Evolutionary conservation across 2,888 invertebrate species (phyloP).

Genomic region (Ophion slaviceki): DNA sequence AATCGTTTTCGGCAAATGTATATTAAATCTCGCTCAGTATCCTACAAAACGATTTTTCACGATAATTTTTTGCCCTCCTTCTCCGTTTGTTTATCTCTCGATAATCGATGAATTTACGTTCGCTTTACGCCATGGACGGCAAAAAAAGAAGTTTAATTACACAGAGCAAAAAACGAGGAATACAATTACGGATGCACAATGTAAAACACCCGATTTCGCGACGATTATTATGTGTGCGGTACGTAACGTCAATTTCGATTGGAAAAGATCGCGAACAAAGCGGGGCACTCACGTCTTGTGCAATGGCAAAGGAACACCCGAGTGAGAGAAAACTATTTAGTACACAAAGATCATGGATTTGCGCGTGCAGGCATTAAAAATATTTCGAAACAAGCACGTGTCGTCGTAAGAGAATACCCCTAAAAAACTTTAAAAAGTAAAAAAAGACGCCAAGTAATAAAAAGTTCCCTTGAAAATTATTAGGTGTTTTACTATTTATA

Average conservation of each 20-base stretch:
- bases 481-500: too few species aligned
- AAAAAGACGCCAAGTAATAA: too few species aligned
- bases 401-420: too few species aligned
- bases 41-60: constrained; percentile 23
- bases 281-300: constrained; percentile 17
- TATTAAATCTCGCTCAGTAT: constrained; percentile 7
- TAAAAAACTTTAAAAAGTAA: too few species aligned
- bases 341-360: neutral
- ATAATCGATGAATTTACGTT: constrained; percentile 48
- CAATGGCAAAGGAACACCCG: constrained; percentile 16
- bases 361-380: neutral
- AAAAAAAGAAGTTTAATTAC: constrained; percentile 20
- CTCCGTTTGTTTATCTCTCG: neutral
- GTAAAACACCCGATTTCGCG: constrained; percentile 34
- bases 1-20: constrained; percentile 21
- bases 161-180: neutral
- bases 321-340: neutral
- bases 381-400: constrained; percentile 1
- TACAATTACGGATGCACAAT: constrained; percentile 17
- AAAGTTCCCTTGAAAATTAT: too few species aligned
- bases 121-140: constrained; percentile 1
- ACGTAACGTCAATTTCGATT: constrained; percentile 23
- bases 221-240: constrained; percentile 18
- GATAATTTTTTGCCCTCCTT: neutral
- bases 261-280: constrained; percentile 2